Percentiles rank a stretch among this genome's conserved stretches.
These are phyloP conservation scores for Psittacula derbiana DNA, from an alignment of 2,797 vertebrate species.

Conservation along the genomic window DNA sequence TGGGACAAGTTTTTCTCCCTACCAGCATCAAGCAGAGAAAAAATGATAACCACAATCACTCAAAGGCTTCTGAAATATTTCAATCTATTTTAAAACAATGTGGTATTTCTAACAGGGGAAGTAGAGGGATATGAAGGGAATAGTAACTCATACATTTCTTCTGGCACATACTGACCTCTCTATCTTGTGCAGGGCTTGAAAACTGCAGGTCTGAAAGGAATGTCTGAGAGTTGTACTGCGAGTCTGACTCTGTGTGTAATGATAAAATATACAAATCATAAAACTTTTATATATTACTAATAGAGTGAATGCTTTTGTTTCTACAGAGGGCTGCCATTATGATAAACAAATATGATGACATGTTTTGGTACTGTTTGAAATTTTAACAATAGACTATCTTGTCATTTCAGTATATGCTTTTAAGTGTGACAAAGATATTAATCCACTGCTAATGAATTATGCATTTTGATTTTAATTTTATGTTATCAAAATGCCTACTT, in stretches of 20 bases:
- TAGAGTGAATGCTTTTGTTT: background rate
- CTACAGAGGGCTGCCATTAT: background rate
- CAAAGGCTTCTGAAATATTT: background rate
- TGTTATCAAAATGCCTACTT: background rate
- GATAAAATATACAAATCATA: background rate
- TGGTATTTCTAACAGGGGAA: background rate
- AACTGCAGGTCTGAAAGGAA: background rate
- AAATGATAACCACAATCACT: background rate
- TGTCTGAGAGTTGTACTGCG: background rate
- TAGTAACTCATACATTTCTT: background rate
- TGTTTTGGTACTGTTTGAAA: background rate
- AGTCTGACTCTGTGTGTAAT: background rate
- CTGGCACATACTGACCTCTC: background rate
- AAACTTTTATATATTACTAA: background rate
- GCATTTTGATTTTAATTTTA: background rate
- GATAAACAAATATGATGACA: background rate
- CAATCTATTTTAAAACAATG: background rate
- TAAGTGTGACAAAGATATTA: background rate
- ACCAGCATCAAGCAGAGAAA: background rate
- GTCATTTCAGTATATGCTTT: background rate
- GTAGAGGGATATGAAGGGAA: background rate
- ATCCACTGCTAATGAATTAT: background rate
- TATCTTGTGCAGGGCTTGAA: background rate
- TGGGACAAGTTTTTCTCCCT: background rate
- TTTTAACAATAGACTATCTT: background rate